Conservation (phyloP, 2,797 vertebrate genomes). For the Oophaga sylvatica region DNA sequence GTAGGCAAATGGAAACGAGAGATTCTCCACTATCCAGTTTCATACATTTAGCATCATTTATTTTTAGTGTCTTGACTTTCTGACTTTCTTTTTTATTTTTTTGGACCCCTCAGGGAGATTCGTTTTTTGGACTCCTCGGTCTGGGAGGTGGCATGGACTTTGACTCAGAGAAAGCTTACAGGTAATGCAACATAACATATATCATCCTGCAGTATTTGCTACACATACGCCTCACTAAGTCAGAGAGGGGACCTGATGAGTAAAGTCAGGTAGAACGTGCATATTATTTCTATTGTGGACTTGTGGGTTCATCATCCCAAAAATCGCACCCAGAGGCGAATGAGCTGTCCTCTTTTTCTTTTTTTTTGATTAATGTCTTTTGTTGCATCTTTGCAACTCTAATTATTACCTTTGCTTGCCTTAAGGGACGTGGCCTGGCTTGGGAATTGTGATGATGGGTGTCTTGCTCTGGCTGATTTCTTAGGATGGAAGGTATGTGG, state of each 20-base stretch:
- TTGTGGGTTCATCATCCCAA: too few species aligned
- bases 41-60: neutral
- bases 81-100: neutral
- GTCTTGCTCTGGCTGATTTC: constrained; percentile 84
- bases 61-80: neutral
- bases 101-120: constrained; percentile 74
- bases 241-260: neutral
- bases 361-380: neutral
- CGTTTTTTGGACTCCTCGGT: constrained; percentile 81
- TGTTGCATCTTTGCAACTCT: neutral
- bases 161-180: constrained; percentile 91
- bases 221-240: neutral
- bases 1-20: constrained; percentile 64
- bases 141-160: constrained; percentile 90
- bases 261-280: neutral
- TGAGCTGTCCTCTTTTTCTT: too few species aligned
- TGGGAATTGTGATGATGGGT: constrained; percentile 87
- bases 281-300: neutral
- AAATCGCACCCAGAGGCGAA: too few species aligned
- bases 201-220: too few species aligned
- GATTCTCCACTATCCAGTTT: too few species aligned
- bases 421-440: constrained; percentile 88
- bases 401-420: neutral
- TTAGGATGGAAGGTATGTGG: constrained; percentile 89
- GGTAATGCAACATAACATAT: constrained; percentile 70